Evolutionary conservation across 2,113 vertebrate species (phyloP).

Genomic region (Archilochus colubris): DNA sequence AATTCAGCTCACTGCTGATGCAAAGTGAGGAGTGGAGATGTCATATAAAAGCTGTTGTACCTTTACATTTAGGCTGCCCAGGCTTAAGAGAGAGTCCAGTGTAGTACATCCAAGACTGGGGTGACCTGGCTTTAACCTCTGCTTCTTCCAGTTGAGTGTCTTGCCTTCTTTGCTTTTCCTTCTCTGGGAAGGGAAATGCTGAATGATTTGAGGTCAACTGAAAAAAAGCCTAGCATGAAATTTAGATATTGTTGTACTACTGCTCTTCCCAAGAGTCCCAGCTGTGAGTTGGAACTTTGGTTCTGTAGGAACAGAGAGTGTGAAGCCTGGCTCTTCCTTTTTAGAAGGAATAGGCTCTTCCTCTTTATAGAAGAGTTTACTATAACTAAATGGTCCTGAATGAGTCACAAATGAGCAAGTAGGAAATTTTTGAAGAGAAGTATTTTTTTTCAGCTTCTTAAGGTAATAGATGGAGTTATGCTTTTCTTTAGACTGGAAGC

Average conservation of each 20-base stretch:
- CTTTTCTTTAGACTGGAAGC: neutral
- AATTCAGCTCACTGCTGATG: neutral
- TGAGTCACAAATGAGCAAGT: neutral
- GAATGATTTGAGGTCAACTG: neutral
- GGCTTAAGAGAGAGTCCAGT: neutral
- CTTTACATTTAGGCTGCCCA: neutral
- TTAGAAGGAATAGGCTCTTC: too few relatives aligned
- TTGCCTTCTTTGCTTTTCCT: neutral
- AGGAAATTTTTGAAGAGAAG: neutral
- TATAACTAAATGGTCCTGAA: neutral
- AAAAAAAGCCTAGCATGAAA: neutral
- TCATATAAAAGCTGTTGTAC: neutral
- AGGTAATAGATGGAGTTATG: neutral
- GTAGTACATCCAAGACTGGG: neutral
- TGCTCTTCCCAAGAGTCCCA: neutral
- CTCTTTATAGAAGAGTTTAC: neutral
- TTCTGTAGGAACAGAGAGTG: neutral
- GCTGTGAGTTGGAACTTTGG: neutral
- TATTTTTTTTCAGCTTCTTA: neutral
- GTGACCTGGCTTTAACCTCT: neutral
- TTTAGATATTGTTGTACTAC: neutral
- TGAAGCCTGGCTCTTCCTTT: neutral
- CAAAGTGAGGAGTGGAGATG: neutral
- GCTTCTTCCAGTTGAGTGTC: neutral
- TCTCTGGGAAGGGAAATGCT: neutral